phyloP scores from a whole-genome alignment of 2,113 vertebrate genomes.

The Vidua chalybeata region DNA sequence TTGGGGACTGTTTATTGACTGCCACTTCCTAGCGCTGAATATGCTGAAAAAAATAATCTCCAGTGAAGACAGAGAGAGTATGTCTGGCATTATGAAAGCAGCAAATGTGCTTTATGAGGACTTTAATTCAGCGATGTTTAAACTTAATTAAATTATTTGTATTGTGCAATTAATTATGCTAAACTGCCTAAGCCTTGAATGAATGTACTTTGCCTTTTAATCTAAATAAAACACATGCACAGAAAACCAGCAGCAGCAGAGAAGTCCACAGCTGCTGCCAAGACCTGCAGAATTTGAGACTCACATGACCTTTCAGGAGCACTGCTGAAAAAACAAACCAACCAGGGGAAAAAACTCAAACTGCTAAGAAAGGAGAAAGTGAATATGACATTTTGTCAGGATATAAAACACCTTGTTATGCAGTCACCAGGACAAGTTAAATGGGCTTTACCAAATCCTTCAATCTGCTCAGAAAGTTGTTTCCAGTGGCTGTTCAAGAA shows the following conservation, averaged over 20 bases:
- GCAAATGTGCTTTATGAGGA: background rate
- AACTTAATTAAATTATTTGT: slow-evolving; percentile 44
- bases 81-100: background rate
- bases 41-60: background rate
- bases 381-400: background rate
- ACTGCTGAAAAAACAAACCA: background rate
- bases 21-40: background rate
- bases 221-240: slow-evolving; percentile 3
- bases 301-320: background rate
- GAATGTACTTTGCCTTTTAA: slow-evolving; percentile 33
- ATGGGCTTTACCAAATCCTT: background rate
- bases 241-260: background rate
- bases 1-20: background rate
- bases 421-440: background rate
- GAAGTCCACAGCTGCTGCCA: background rate
- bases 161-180: slow-evolving; percentile 54
- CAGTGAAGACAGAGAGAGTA: background rate
- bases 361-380: background rate
- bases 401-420: background rate
- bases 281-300: background rate
- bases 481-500: background rate
- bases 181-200: slow-evolving; percentile 41
- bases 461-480: fast-evolving
- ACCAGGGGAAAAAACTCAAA: background rate
- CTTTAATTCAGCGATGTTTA: slow-evolving; percentile 10